phyloP scores from a whole-genome alignment of 23 tunicate genomes.

The Styela plicata region DNA sequence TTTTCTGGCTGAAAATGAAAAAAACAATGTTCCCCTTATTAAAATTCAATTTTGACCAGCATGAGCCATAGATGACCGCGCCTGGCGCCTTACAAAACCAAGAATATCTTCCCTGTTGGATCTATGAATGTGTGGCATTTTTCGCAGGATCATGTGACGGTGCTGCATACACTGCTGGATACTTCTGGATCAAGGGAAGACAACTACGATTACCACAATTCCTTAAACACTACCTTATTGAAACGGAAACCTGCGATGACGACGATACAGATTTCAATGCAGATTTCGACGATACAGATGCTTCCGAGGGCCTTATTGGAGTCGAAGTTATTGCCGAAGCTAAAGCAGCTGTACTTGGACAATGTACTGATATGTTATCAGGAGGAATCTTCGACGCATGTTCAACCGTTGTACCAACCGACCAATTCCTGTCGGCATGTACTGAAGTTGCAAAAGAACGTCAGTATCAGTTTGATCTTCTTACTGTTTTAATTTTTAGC shows the following conservation, averaged over 20 bases:
- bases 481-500: too few species aligned
- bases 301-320: not conserved
- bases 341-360: not conserved
- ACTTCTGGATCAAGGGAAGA: not conserved
- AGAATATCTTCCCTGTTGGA: not conserved
- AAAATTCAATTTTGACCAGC: not conserved
- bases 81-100: too few species aligned
- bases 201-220: constrained; percentile 1
- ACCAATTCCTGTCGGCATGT: not conserved
- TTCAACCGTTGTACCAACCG: not conserved
- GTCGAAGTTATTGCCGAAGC: not conserved
- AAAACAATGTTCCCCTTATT: not conserved
- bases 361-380: not conserved
- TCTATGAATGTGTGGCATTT: not conserved
- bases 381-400: not conserved
- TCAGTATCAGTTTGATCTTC: too few species aligned
- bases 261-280: too few species aligned
- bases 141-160: not conserved
- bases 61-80: too few species aligned
- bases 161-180: not conserved
- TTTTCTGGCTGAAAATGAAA: too few species aligned
- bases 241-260: not conserved
- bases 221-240: not conserved
- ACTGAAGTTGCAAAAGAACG: not conserved
- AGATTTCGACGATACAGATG: too few species aligned